These are phyloP conservation scores for Drosophila fuyamai DNA, from an alignment of 1,140 invertebrate species.

Conservation along the genomic window DNA sequence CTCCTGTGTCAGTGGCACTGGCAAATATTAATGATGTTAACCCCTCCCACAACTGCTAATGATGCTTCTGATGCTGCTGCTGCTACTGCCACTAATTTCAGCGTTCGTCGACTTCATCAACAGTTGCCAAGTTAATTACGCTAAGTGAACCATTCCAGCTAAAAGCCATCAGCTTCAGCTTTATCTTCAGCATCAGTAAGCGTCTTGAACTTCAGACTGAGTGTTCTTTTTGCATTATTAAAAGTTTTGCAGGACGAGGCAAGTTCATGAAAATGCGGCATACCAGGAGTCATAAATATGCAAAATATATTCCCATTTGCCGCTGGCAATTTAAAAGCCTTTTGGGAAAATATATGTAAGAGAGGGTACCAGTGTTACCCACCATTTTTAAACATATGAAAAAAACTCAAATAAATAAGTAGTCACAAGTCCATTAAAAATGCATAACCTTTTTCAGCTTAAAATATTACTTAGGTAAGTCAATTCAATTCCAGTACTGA, in stretches of 20 bases:
- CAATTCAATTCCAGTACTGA: neutral
- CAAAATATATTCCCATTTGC: conserved; percentile 49
- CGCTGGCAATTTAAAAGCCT: conserved; percentile 19
- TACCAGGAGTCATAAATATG: conserved; percentile 70
- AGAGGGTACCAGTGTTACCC: too few relatives aligned
- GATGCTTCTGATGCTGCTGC: conserved; percentile 43
- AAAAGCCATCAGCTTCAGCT: conserved; percentile 43
- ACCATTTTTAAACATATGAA: conserved; percentile 13
- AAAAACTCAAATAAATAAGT: neutral
- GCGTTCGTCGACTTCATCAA: conserved; percentile 57
- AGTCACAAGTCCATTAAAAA: neutral
- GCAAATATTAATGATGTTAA: conserved; percentile 75
- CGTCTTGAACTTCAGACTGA: conserved; percentile 20
- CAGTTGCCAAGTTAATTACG: conserved; percentile 80
- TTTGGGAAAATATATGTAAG: conserved; percentile 9
- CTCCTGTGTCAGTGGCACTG: conserved; percentile 54
- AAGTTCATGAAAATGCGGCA: conserved; percentile 57
- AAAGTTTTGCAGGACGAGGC: conserved; percentile 49
- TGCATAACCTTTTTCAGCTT: neutral
- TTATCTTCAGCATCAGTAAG: conserved; percentile 15
- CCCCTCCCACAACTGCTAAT: conserved; percentile 41
- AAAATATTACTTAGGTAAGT: neutral
- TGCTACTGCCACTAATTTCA: conserved; percentile 23
- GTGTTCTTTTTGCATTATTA: conserved; percentile 68
- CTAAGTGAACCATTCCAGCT: conserved; percentile 67